Evolutionary conservation across 2,888 invertebrate species (phyloP), one percentile per base, ranked within the genome.

Genomic region (Dyspetes luteomarginatus): DNA sequence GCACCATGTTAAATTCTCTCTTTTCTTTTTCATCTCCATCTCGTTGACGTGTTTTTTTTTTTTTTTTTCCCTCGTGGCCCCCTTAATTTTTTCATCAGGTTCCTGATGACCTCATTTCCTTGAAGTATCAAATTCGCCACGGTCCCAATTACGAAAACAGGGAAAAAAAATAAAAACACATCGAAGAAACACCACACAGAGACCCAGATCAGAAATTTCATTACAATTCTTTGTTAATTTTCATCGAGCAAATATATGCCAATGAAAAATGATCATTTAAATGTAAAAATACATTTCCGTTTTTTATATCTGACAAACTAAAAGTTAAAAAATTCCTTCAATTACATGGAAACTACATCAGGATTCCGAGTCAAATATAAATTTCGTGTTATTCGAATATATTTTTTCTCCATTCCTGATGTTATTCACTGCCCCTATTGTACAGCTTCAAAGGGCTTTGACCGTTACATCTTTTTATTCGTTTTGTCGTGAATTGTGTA

Each of bases 41-140:
- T 74, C 43, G 26, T 41, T 17, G 56, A 55, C 36, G 19, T 55
- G n/a, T 43, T 77, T 62, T 67, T 78, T 64, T 26, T 24, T 55
- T 9, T 43, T 77, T 62, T 68, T 22, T 52, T 12, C 55, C 45
- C 30, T 19, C 60, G 28, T 72, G 72, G 19, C 72, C 69, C 71
- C 26, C 64, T 69, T 50, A 55, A 28, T 15, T 26, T 24, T 22
- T 60, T 80, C 52, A 41, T 78, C 64, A 5, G 43, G 22, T 62
- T 24, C 74, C 64, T 60, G 79, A 24, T 78, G 81, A 78, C 81
- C 81, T 78, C 78, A 74, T 81, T 81, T 78, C 74, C 73, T 74
- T 52, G 58, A 73, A 65, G 58, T 74, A 77, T 81, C 77, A 60
- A 30, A 81, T 77, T 81, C 58, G 78, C 77, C 56, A 52, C 50